Evolutionary conservation across 2,113 vertebrate genomes (phyloP).

Genomic region (Percina caprodes): DNA sequence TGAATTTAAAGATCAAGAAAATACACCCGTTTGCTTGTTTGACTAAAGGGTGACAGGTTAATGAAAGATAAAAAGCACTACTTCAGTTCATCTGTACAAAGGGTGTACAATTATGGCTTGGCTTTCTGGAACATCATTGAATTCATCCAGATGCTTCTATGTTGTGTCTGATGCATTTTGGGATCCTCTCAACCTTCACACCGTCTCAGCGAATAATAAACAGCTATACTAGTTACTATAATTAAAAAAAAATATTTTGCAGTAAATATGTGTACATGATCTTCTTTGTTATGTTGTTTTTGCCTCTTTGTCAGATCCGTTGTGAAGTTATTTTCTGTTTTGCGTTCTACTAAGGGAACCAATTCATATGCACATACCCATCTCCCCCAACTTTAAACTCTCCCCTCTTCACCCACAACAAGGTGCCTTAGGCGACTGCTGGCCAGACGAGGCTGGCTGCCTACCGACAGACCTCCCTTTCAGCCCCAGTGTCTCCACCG

Average conservation of each 20-base stretch:
- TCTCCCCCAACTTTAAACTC: conserved; percentile 61
- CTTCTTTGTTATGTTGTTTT: conserved; percentile 4
- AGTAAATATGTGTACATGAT: neutral
- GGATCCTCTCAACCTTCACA: neutral
- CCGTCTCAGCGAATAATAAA: neutral
- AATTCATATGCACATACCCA: conserved; percentile 26
- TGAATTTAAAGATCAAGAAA: neutral
- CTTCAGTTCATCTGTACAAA: neutral
- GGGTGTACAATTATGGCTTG: neutral
- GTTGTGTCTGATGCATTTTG: neutral
- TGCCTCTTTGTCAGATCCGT: neutral
- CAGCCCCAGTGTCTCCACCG: conserved; percentile 81
- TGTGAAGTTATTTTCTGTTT: conserved; percentile 14
- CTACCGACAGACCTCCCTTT: conserved; percentile 80
- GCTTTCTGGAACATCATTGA: neutral
- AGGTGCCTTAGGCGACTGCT: conserved; percentile 79
- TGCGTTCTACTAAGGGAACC: conserved; percentile 23
- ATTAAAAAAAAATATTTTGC: neutral
- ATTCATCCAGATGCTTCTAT: conserved; percentile 1
- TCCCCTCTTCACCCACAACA: conserved; percentile 82
- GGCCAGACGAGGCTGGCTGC: conserved; percentile 72
- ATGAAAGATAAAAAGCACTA: neutral
- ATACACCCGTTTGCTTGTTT: neutral
- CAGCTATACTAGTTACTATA: too few relatives aligned
- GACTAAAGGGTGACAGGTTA: neutral